Evolutionary conservation across 2,797 vertebrate genomes (phyloP), one percentile per base, ranked within the genome.

Genomic region (Stomatorhinus walkeri): DNA sequence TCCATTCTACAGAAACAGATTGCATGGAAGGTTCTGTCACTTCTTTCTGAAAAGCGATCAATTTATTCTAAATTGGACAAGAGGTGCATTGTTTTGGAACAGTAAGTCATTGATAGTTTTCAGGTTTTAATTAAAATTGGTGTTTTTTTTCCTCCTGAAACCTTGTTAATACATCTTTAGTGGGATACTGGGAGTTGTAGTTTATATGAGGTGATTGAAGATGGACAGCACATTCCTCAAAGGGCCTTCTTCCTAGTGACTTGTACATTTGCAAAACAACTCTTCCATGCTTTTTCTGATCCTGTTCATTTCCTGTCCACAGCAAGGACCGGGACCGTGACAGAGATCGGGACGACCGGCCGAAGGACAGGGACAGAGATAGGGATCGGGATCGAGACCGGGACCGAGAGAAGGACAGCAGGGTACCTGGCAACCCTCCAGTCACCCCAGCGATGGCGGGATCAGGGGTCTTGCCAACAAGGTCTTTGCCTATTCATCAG

Each of bases 331-430:
- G 96, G 16, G 96, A 96, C 91, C 93, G 97, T 4, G 96, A 96
- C 87, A 92, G 95, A 91, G 98, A 99, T 90, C 96, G 98, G 0
- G 98, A 99, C 92, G 98, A 99, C 90, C 95, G 97, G 43, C 96
- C 97, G 19, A 97, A 94, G 88, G 96, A 96, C 89, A 91, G 92
- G 10, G 92, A 94, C 12, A 89, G 95, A 59, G 96, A 96, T 48
- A 90, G 95, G 61, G 95, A 96, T 89, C 94, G 98, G 19, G 98
- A 98, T 90, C 94, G 96, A 5, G 68, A 72, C 32, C 76, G 10
- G 87, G 97, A 97, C 89, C 94, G 97, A 90, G 97, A 99, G 61
- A 97, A 97, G 92, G 98, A 99, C 22, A 93, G 95, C 89, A 98
- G 97, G 93, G 90, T 94, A 86, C 86, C 91, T 5, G 16, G 90